A percentile compares a stretch with the other conserved stretches of the same genome.
Conservation (phyloP, 1,140 invertebrate genomes). For the Acarapis woodi region DNA sequence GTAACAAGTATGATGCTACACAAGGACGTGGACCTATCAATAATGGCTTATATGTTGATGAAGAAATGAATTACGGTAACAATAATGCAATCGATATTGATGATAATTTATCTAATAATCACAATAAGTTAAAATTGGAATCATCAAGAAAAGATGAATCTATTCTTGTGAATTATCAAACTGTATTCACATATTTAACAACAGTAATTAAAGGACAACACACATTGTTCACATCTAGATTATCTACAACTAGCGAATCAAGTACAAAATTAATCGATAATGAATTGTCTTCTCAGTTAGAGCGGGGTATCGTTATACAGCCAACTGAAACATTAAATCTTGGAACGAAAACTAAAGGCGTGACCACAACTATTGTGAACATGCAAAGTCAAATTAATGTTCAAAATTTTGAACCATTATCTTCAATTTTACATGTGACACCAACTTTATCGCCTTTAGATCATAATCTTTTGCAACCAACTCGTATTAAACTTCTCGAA, state of each 20-base stretch:
- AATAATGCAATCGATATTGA: too few species aligned
- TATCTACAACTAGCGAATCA: conserved; percentile 5
- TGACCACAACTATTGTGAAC: conserved; percentile 10
- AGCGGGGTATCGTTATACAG: not conserved
- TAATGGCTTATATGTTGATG: too few species aligned
- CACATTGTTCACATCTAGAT: conserved; percentile 6
- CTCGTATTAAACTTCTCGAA: conserved; percentile 2
- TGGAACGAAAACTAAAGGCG: conserved; percentile 8
- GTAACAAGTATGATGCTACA: too few species aligned
- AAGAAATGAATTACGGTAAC: too few species aligned
- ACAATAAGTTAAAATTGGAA: too few species aligned
- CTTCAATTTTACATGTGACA: not conserved
- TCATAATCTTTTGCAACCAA: not conserved
- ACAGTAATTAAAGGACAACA: conserved; percentile 11
- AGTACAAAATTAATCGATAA: conserved; percentile 8
- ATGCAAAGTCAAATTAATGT: conserved; percentile 6
- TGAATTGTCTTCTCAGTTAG: not conserved
- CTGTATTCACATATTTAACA: conserved; percentile 12
- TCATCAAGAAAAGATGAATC: conserved; percentile 1
- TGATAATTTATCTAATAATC: too few species aligned
- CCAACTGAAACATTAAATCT: conserved; percentile 7
- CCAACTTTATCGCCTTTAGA: not conserved
- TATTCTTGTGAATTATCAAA: conserved; percentile 9
- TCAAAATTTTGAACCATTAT: conserved; percentile 1
- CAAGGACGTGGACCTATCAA: too few species aligned